Percentiles rank a stretch among this genome's conserved stretches.
phyloP scores from a whole-genome alignment of 2,888 invertebrate genomes.

The Eueremaeus valkanovi region DNA sequence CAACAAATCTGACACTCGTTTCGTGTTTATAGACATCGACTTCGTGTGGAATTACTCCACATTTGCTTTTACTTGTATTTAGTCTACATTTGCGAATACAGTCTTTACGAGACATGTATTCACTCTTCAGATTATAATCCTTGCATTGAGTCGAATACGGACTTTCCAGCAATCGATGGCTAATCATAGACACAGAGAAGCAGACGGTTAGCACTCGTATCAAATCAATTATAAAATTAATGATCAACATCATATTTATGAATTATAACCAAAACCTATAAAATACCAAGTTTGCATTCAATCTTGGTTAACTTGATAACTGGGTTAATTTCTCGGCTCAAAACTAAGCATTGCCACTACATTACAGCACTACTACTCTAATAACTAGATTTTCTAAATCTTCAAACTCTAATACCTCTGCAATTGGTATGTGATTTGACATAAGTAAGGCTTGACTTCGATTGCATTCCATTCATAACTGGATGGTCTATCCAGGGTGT shows the following conservation, averaged over 20 bases:
- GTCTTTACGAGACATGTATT: background rate
- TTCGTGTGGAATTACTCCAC: background rate
- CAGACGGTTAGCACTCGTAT: too few relatives aligned
- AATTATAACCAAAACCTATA: too few relatives aligned
- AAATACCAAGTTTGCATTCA: too few relatives aligned
- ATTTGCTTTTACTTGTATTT: background rate
- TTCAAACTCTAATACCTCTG: too few relatives aligned
- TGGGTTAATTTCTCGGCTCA: too few relatives aligned
- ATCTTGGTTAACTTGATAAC: too few relatives aligned
- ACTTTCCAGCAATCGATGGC: background rate
- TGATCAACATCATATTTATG: too few relatives aligned
- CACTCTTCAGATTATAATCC: background rate
- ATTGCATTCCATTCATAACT: background rate
- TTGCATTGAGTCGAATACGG: constrained; percentile 5
- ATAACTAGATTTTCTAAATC: too few relatives aligned
- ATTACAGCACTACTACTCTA: too few relatives aligned
- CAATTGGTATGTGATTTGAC: background rate
- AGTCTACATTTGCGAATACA: background rate
- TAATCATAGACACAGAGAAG: too few relatives aligned
- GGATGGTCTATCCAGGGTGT: background rate
- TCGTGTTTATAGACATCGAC: constrained; percentile 14
- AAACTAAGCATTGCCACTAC: too few relatives aligned
- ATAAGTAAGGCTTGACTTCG: background rate
- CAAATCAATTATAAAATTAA: too few relatives aligned
- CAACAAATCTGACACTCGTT: constrained; percentile 14